These are phyloP conservation scores for Machimus rusticus DNA, from an alignment of 2,888 invertebrate species.

Conservation along the genomic window DNA sequence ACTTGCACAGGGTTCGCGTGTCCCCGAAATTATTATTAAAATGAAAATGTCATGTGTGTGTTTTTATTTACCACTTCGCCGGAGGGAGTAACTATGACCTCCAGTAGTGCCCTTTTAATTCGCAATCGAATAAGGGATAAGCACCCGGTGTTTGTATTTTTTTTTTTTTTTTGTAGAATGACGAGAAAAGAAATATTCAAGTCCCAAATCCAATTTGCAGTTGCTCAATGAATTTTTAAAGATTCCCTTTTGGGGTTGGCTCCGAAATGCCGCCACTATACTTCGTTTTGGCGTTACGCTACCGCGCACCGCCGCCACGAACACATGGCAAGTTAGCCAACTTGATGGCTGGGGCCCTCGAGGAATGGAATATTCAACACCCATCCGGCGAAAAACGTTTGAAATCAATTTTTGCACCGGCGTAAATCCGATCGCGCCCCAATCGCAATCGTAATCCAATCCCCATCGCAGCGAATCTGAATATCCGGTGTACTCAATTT, in stretches of 20 bases:
- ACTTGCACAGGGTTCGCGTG: neutral
- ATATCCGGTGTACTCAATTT: constrained; percentile 6
- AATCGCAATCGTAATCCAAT: neutral
- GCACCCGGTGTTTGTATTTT: neutral
- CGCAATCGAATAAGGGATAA: neutral
- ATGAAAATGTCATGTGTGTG: neutral
- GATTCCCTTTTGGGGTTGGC: neutral
- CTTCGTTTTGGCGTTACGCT: neutral
- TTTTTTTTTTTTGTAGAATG: neutral
- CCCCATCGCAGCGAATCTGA: neutral
- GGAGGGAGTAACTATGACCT: neutral
- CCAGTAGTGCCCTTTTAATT: neutral
- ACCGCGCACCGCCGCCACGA: neutral
- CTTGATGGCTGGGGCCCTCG: neutral
- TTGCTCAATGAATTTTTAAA: constrained; percentile 23
- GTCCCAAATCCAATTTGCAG: constrained; percentile 34
- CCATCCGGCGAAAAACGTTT: neutral
- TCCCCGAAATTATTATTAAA: neutral
- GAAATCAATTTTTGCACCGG: neutral
- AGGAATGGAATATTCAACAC: neutral
- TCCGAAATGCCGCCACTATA: neutral
- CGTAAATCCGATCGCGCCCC: neutral
- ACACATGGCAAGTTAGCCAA: neutral
- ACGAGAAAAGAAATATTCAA: constrained; percentile 8
- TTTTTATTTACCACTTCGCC: neutral